Evolutionary conservation across 2,113 vertebrate species (phyloP), one percentile per base, ranked within the genome.

Genomic region (Cebus imitator): DNA sequence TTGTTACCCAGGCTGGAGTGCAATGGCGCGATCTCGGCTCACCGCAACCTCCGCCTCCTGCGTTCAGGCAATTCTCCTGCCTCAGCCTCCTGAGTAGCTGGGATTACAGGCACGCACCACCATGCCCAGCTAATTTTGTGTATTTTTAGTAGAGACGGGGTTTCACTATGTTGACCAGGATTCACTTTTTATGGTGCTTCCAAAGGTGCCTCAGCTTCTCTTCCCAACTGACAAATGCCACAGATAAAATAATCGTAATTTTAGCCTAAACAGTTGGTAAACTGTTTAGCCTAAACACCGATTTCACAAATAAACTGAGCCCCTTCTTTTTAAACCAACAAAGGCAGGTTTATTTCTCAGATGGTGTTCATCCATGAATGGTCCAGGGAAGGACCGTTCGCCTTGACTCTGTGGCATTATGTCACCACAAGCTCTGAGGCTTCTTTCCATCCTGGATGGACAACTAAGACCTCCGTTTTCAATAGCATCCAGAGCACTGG

Each of bases 221-320:
- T 50, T 93, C 30, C 87, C 55, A 72, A 20, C 48, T 82, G 73
- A 86, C 8, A 79, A 79, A 91, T 66, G 61, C 50, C 43, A 80
- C 80, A 45, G 32, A 72, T 50, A 17, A 78, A 58, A 17, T n/a
- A 18, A 88, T 61, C 58, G 35, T 80, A 45, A 86, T 66, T 95
- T 70, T 45, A 91, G 37, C 3, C 2, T 72, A n/a, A 55, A 90
- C 68, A 75, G 32, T 52, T 73, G 25, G 66, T 37, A 37, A 37
- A 37, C 37, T 37, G 37, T 37, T 37, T 37, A 37, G 37, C 37
- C 37, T 37, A 37, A 37, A 37, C 70, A 87, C 25, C 43, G 57
- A 50, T 91, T 94, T 96, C 91, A 83, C 76, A 95, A 80, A 92
- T 87, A 20, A 90, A 64, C 30, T 9, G 12, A 96, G 40, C 20